phyloP scores from a whole-genome alignment of 2,888 invertebrate species.

The Lutraria lutraria region DNA sequence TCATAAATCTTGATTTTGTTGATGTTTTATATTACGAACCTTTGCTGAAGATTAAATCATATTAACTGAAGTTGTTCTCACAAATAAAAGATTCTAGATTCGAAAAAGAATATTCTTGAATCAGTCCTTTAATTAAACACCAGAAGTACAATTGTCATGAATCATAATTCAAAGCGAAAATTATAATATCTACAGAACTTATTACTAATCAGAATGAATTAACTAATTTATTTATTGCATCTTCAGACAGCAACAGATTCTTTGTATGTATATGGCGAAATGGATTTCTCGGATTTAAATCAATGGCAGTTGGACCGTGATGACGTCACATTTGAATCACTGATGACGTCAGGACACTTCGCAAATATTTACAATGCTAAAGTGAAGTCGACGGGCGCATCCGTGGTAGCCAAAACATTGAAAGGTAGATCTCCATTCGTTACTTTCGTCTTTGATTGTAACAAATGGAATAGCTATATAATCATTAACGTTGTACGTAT shows the following conservation, averaged over 20 bases:
- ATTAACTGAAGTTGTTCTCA: too few species aligned
- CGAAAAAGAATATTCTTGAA: too few species aligned
- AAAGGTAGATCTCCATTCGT: constrained; percentile 69
- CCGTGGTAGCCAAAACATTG: constrained; percentile 71
- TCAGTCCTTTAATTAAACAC: too few species aligned
- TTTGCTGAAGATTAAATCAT: too few species aligned
- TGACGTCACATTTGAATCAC: constrained; percentile 61
- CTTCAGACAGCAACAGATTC: constrained; percentile 32
- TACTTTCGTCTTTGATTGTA: neutral
- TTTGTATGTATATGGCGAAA: constrained; percentile 56
- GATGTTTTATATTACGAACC: too few species aligned
- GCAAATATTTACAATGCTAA: constrained; percentile 72
- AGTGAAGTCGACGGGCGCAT: constrained; percentile 25
- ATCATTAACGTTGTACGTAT: too few species aligned
- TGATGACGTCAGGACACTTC: constrained; percentile 70
- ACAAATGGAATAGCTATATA: neutral
- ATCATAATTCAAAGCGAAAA: too few species aligned
- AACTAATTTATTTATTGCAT: neutral
- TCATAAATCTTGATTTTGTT: too few species aligned
- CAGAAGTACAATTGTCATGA: too few species aligned
- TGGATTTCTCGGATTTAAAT: constrained; percentile 50
- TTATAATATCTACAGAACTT: too few species aligned
- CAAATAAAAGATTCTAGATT: too few species aligned
- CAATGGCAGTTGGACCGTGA: constrained; percentile 63
- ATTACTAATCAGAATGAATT: too few species aligned